These are phyloP conservation scores for Bimastos eiseni DNA, from an alignment of 2,888 invertebrate species.

Conservation along the genomic window DNA sequence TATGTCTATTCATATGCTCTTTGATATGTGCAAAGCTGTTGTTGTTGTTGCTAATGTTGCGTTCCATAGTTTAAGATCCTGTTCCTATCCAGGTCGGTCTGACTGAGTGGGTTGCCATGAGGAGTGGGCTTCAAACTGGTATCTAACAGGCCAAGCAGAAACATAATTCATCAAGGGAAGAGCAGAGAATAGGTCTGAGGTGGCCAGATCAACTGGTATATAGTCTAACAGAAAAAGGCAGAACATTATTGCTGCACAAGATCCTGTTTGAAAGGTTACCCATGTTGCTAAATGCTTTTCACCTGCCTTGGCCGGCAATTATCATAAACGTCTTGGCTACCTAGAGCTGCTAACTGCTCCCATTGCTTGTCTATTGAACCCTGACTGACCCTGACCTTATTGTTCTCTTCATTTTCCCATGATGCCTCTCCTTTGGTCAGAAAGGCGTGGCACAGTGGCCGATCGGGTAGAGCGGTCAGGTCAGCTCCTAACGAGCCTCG, in stretches of 20 bases:
- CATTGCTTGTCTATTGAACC: not conserved
- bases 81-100: not conserved
- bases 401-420: not conserved
- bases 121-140: not conserved
- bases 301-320: not conserved
- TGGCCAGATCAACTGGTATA: not conserved
- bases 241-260: not conserved
- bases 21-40: not conserved
- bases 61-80: not conserved
- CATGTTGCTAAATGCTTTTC: not conserved
- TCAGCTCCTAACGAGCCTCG: too few relatives aligned
- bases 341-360: not conserved
- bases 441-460: too few relatives aligned
- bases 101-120: not conserved
- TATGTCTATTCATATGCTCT: not conserved
- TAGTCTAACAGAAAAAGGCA: not conserved
- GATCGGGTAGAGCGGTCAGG: too few relatives aligned
- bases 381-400: not conserved
- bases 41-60: not conserved
- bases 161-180: not conserved
- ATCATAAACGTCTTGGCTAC: not conserved
- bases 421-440: too few relatives aligned
- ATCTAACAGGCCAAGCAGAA: not conserved
- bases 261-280: slow-evolving; percentile 5
- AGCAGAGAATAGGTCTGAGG: not conserved